Conservation (phyloP, 2,888 invertebrate genomes). For the Mythimna impura region DNA sequence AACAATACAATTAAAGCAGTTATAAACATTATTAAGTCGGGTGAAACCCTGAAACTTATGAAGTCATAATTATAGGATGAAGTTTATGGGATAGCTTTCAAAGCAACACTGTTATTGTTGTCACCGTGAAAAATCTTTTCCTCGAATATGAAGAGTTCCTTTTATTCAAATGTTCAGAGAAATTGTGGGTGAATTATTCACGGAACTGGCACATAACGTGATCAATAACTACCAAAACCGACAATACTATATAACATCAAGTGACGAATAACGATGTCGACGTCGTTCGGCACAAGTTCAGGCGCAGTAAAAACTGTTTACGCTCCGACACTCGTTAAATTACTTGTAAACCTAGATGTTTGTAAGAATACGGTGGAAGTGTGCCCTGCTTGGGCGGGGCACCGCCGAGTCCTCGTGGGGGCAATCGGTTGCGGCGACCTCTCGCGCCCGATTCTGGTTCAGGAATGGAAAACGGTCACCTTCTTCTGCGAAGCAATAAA, state of each 20-base stretch:
- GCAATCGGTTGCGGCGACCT: no score
- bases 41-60: background rate
- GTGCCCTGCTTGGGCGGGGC: no score
- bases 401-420: no score
- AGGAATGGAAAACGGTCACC: no score
- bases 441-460: no score
- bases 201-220: constrained; percentile 40
- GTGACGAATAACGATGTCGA: constrained; percentile 36
- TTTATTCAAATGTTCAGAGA: constrained; percentile 29
- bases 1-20: constrained; percentile 46
- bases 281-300: constrained; percentile 54
- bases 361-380: constrained; percentile 38
- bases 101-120: background rate
- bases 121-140: constrained; percentile 21
- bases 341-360: constrained; percentile 57
- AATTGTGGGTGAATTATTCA: constrained; percentile 40
- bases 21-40: constrained; percentile 27
- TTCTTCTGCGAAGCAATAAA: no score
- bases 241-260: constrained; percentile 33
- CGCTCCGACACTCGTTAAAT: constrained; percentile 52
- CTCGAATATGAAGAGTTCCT: constrained; percentile 15
- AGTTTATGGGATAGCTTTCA: constrained; percentile 23
- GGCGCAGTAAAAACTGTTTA: constrained; percentile 59
- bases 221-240: constrained; percentile 51
- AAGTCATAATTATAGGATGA: constrained; percentile 22